phyloP scores from a whole-genome alignment of 2,888 invertebrate species.

The Amblyteles armatorius region DNA sequence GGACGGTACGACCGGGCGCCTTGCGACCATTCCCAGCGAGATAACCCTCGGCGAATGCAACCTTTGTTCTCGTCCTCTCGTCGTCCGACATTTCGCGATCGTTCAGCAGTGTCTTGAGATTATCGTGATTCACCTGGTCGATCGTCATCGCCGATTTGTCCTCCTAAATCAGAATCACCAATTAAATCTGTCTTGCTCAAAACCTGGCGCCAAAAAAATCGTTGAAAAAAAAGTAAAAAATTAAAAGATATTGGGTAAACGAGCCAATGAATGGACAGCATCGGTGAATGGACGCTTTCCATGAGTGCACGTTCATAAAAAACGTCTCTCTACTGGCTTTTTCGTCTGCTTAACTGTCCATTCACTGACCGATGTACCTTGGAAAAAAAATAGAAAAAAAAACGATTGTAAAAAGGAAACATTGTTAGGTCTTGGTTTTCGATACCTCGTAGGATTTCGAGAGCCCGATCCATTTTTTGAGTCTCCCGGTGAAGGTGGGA shows the following conservation, averaged over 20 bases:
- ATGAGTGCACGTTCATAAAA: too few species aligned
- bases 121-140: conserved; percentile 84
- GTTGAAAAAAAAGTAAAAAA: not conserved
- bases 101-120: conserved; percentile 86
- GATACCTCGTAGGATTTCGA: conserved; percentile 66
- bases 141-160: conserved; percentile 68
- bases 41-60: conserved; percentile 97
- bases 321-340: too few species aligned
- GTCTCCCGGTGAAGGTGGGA: conserved; percentile 85
- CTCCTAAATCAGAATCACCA: conserved; percentile 68
- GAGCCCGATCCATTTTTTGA: conserved; percentile 77
- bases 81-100: conserved; percentile 85
- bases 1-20: conserved; percentile 79
- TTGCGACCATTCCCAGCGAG: conserved; percentile 88
- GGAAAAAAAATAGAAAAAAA: not conserved
- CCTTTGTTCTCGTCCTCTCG: conserved; percentile 92
- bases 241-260: not conserved
- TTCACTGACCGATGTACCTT: too few species aligned
- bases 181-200: not conserved
- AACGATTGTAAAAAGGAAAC: not conserved
- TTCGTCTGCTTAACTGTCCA: too few species aligned
- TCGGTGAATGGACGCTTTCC: too few species aligned
- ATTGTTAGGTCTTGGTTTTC: not conserved
- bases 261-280: too few species aligned
- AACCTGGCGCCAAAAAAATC: not conserved